Base-by-base conservation (phyloP, 2,113 vertebrate species). In the Lepisosteus osseus region DNA sequence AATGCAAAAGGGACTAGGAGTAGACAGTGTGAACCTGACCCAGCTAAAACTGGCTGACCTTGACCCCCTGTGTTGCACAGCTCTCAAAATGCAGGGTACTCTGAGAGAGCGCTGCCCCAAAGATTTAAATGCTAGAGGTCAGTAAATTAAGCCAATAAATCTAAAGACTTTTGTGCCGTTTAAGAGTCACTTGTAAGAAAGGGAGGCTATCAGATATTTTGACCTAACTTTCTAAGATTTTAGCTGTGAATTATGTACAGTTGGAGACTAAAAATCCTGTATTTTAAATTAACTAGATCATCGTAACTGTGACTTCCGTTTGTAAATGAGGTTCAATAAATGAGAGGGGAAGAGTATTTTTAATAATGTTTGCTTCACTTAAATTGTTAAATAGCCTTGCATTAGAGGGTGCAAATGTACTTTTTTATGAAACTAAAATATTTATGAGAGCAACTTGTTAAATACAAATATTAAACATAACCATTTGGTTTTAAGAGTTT, bases 11-110 rank as follows among this genome's bases (percentile, higher is more conserved):
- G 81, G 86, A 90, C 68, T 69, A 68, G 77, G 76, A 63, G 63
- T 62, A 77, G 86, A 67, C 74, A 79, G 78, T 80, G 81, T 91
- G 85, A 91, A 90, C 90, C 89, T 90, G 89, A 90, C 88, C 88
- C 83, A 82, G 87, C 87, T 90, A 86, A 87, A 89, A 81, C 79
- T 69, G 75, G 77, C 69, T 89, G 85, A 91, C 88, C 89, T 91
- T 90, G 89, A 82, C 84, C 87, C 80, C 69, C 57, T 56, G 72
- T 71, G 61, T 70, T 67, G 70, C 76, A 14, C 61, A 64, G 54
- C 62, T 71, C 65, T 44, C 73, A 69, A 61, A 47, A 70, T 68
- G 42, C 66, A 17, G 7, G 3, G 41, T 70, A 6, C 68, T 40
- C 54, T 66, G 29, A 29, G 29, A 29, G 29, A 29, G 12, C 5